These are phyloP conservation scores for Gonocerus acuteangulatus DNA, from an alignment of 2,888 invertebrate genomes.

Conservation along the genomic window DNA sequence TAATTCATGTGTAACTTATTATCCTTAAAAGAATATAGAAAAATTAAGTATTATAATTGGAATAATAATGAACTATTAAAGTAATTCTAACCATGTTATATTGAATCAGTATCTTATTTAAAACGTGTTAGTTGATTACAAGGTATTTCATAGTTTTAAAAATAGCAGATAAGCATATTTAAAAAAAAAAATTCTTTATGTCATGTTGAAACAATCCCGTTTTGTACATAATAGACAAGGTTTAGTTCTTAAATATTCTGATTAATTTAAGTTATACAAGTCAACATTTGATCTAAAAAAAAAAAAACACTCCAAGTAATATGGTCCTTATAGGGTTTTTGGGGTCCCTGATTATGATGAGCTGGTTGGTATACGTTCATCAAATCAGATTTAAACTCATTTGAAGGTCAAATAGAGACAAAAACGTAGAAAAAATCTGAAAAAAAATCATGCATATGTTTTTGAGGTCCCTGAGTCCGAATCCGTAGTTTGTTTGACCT, in stretches of 20 bases:
- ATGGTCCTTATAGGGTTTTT: too few relatives aligned
- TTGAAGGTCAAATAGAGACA: too few relatives aligned
- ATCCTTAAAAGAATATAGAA: constrained; percentile 6
- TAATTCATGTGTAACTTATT: constrained; percentile 26
- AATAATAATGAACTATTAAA: constrained; percentile 5
- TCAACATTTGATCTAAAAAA: too few relatives aligned
- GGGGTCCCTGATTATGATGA: too few relatives aligned
- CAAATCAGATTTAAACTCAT: too few relatives aligned
- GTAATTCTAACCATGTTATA: constrained; percentile 2
- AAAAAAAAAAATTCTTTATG: not conserved
- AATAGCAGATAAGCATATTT: constrained; percentile 13
- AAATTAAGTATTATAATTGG: constrained; percentile 12
- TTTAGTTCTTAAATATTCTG: not conserved
- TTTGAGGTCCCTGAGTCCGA: too few relatives aligned
- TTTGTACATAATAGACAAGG: not conserved
- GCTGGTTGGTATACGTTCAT: too few relatives aligned
- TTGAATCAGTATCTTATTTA: constrained; percentile 16
- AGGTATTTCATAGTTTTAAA: constrained; percentile 20
- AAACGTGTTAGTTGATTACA: constrained; percentile 21
- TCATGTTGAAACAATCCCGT: not conserved
- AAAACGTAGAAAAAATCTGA: too few relatives aligned
- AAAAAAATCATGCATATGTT: too few relatives aligned
- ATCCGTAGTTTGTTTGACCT: too few relatives aligned
- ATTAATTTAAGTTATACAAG: too few relatives aligned
- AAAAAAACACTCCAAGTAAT: too few relatives aligned